These are phyloP conservation scores for Falco columbarius DNA, from an alignment of 2,797 vertebrate species.

Conservation along the genomic window DNA sequence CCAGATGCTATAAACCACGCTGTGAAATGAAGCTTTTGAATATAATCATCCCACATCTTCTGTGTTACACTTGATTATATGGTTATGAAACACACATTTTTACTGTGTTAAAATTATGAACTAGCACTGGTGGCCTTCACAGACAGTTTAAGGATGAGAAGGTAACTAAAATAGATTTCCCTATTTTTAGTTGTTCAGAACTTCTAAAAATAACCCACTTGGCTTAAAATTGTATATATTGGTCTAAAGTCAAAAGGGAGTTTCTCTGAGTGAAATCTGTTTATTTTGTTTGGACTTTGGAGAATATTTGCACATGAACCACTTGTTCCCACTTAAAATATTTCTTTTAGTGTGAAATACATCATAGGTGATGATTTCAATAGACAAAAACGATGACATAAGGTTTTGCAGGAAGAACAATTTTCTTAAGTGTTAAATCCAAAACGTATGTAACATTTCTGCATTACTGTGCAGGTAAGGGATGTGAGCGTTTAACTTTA, in stretches of 20 bases:
- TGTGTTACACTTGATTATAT: constrained; percentile 11
- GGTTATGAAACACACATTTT: constrained; percentile 8
- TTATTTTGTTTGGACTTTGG: constrained; percentile 9
- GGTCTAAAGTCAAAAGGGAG: background rate
- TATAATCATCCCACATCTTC: background rate
- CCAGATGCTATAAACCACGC: constrained; percentile 5
- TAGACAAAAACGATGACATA: background rate
- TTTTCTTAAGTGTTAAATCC: background rate
- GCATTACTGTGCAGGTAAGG: background rate
- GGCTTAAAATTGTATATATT: background rate
- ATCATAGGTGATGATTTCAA: background rate
- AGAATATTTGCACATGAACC: background rate
- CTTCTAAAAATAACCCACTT: constrained; percentile 36
- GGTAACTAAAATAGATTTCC: constrained; percentile 37
- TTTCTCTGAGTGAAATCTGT: background rate
- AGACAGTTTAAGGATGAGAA: constrained; percentile 27
- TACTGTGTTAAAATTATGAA: background rate
- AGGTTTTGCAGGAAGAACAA: too few species aligned
- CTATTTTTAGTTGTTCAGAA: constrained; percentile 12
- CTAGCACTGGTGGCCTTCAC: background rate
- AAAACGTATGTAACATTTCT: background rate
- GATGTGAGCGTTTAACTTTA: background rate
- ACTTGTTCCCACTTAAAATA: background rate
- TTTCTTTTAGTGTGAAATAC: background rate
- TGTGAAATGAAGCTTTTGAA: constrained; percentile 34